A percentile compares a stretch with the other conserved stretches of the same genome.
These are phyloP conservation scores for Maconellicoccus hirsutus DNA, from an alignment of 1,140 invertebrate genomes.

Conservation along the genomic window DNA sequence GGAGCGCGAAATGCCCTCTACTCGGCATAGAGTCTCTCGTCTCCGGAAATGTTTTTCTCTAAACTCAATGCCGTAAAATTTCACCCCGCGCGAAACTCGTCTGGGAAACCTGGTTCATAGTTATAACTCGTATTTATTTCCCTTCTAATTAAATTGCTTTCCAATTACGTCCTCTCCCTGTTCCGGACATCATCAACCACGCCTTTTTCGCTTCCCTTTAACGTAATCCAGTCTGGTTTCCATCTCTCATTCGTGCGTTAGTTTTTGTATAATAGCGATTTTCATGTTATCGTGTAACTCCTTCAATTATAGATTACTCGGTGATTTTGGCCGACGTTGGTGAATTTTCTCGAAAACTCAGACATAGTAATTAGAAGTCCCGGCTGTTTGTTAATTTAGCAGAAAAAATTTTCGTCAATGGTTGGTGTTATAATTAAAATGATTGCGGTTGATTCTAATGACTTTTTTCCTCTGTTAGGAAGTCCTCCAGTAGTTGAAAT, in stretches of 20 bases:
- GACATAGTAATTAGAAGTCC: neutral
- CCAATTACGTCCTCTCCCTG: conserved; percentile 19
- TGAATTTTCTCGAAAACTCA: neutral
- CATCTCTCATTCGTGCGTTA: neutral
- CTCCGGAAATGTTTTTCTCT: conserved; percentile 21
- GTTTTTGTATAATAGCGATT: neutral
- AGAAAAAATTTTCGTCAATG: neutral
- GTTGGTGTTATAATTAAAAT: neutral
- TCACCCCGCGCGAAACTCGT: neutral
- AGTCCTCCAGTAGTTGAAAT: too few species aligned
- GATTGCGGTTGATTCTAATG: neutral
- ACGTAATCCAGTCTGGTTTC: neutral
- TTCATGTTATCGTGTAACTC: neutral
- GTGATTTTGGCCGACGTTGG: neutral
- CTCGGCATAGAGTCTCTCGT: conserved; percentile 18
- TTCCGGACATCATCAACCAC: conserved; percentile 19
- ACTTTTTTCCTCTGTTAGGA: neutral
- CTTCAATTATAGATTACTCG: neutral
- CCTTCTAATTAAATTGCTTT: conserved; percentile 20
- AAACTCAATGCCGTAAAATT: conserved; percentile 16
- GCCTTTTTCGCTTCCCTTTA: conserved; percentile 14
- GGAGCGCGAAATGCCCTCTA: conserved; percentile 11
- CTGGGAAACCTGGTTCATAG: neutral
- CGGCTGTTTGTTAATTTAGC: neutral
- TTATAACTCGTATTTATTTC: conserved; percentile 19